Percentiles rank a stretch among this genome's conserved stretches.
Evolutionary conservation across 2,113 vertebrate genomes (phyloP).

Genomic region (Serilophus lunatus): DNA sequence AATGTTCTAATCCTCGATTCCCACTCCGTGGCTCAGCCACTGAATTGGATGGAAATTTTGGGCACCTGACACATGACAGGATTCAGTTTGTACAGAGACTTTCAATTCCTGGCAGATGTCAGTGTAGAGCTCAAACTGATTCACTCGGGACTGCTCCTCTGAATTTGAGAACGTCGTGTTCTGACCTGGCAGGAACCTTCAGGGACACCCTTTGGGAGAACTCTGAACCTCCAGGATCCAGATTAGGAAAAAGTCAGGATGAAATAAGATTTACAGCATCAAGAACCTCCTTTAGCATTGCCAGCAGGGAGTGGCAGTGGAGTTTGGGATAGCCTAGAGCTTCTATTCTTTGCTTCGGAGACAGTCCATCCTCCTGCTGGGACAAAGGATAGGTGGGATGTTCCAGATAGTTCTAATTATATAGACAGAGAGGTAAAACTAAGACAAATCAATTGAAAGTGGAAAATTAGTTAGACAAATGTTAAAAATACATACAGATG

Average conservation of each 20-base stretch:
- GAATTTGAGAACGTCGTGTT: background rate
- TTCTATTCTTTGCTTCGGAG: background rate
- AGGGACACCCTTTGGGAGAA: background rate
- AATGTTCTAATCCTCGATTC: slow-evolving; percentile 1
- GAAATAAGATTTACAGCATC: background rate
- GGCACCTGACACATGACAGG: background rate
- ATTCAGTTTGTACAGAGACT: background rate
- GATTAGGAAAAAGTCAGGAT: background rate
- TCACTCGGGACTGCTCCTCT: background rate
- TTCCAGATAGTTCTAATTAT: background rate
- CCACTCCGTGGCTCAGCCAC: background rate
- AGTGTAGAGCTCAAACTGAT: background rate
- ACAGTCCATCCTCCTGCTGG: background rate
- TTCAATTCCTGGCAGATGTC: background rate
- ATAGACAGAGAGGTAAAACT: background rate
- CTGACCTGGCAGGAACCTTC: background rate
- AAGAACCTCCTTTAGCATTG: background rate
- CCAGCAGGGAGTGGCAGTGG: background rate
- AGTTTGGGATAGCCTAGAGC: background rate
- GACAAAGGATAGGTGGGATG: background rate
- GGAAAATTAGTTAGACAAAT: background rate
- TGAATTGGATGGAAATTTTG: background rate
- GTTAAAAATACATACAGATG: background rate
- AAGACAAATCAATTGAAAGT: background rate
- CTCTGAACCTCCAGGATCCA: background rate